Conservation (phyloP, 2,797 vertebrate species). For the Macropodus opercularis region DNA sequence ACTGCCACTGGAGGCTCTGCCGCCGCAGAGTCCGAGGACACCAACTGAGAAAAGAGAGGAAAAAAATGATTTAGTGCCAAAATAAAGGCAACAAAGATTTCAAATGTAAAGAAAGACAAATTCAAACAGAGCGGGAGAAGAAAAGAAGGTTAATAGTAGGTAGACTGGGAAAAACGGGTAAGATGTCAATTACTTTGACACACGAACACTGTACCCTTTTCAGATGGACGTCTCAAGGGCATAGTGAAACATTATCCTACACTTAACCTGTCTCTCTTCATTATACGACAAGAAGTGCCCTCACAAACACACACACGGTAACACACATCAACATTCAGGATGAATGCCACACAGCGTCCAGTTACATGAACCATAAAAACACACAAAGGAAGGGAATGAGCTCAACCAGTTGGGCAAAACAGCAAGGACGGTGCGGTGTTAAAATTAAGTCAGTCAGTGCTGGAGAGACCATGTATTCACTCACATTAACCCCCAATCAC, state of each 20-base stretch:
- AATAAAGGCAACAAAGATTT: not conserved
- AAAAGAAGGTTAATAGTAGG: conserved; percentile 33
- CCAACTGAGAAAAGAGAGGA: conserved; percentile 77
- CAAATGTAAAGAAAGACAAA: conserved; percentile 3
- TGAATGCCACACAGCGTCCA: conserved; percentile 44
- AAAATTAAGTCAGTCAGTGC: not conserved
- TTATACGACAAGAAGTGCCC: conserved; percentile 60
- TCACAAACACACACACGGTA: conserved; percentile 28
- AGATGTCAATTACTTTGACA: conserved; percentile 77
- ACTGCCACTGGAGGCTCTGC: conserved; percentile 73
- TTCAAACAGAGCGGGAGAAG: conserved; percentile 31
- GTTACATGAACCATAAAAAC: conserved; percentile 41
- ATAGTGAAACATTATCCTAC: conserved; percentile 72
- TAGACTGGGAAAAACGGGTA: conserved; percentile 41
- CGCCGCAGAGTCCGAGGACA: conserved; percentile 86
- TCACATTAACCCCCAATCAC: not conserved
- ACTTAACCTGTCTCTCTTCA: conserved; percentile 72
- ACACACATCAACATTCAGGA: conserved; percentile 47
- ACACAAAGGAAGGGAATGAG: conserved; percentile 1
- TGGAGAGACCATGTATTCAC: not conserved
- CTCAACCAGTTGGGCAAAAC: not conserved
- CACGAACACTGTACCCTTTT: conserved; percentile 67
- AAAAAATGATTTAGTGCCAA: not conserved
- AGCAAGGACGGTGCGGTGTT: not conserved
- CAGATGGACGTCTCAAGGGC: conserved; percentile 68